Conservation (phyloP, 2,113 vertebrate species). For the Mungos mungo region DNA sequence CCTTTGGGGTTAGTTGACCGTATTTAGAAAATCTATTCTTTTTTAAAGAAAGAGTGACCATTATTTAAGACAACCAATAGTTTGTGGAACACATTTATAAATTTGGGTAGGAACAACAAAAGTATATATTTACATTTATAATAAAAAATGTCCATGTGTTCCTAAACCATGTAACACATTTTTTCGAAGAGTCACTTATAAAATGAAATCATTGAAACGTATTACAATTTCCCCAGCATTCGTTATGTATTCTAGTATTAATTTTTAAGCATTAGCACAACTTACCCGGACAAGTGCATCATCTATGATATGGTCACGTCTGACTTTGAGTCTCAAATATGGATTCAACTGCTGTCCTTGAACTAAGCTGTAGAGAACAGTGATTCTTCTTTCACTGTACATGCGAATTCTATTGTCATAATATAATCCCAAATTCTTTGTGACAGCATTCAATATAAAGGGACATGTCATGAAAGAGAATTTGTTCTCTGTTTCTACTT, state of each 20-base stretch:
- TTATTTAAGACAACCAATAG: background rate
- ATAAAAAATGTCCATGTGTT: background rate
- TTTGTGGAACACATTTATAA: background rate
- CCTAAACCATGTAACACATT: background rate
- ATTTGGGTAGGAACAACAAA: background rate
- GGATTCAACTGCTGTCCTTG: constrained; percentile 97
- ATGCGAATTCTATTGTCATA: constrained; percentile 99
- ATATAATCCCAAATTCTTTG: constrained; percentile 97
- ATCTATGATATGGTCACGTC: constrained; percentile 98
- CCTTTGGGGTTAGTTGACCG: background rate
- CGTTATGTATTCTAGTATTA: background rate
- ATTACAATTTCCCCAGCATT: background rate
- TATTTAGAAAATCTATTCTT: background rate
- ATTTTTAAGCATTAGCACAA: constrained; percentile 50
- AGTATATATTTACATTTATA: background rate
- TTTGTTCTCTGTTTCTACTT: constrained; percentile 98
- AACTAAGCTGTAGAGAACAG: constrained; percentile 97
- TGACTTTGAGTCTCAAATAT: constrained; percentile 95
- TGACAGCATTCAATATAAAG: constrained; percentile 96
- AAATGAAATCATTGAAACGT: background rate
- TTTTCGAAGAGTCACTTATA: background rate
- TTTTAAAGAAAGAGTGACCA: background rate
- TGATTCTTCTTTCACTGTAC: constrained; percentile 98
- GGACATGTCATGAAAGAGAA: constrained; percentile 99
- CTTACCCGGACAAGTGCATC: constrained; percentile 98